Evolutionary conservation across 2,888 invertebrate genomes (phyloP).

Genomic region (Andrena minutula): DNA sequence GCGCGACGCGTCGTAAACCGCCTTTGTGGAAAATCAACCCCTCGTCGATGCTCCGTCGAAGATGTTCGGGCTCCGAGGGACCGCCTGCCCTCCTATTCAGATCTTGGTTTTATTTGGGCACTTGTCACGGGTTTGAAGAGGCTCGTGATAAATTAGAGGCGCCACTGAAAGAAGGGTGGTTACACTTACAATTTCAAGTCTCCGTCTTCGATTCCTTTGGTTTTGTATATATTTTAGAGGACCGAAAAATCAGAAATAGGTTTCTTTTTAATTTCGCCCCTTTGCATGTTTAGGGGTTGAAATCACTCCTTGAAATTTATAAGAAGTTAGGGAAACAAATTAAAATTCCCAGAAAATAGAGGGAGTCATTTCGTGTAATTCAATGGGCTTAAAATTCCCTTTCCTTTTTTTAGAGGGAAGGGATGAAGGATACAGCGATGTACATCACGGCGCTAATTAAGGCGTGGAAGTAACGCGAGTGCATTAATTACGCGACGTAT

Average conservation of each 20-base stretch:
- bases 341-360: background rate
- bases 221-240: too few species aligned
- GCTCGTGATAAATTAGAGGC: too few species aligned
- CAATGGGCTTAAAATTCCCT: background rate
- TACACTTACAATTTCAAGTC: too few species aligned
- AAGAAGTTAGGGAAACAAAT: too few species aligned
- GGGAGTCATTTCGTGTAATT: background rate
- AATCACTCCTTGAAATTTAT: too few species aligned
- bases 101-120: background rate
- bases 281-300: too few species aligned
- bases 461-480: background rate
- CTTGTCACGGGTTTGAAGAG: background rate
- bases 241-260: too few species aligned
- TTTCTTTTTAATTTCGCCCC: too few species aligned
- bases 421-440: background rate
- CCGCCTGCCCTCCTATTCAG: background rate
- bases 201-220: too few species aligned
- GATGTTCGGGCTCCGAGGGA: slow-evolving; percentile 1
- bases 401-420: too few species aligned
- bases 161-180: too few species aligned
- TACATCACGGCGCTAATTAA: slow-evolving; percentile 23
- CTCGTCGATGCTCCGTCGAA: background rate
- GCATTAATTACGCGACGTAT: slow-evolving; percentile 35
- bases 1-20: slow-evolving; percentile 3
- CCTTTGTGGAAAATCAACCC: slow-evolving; percentile 1